Evolutionary conservation across 2,113 vertebrate genomes (phyloP).

Genomic region (Naja naja): DNA sequence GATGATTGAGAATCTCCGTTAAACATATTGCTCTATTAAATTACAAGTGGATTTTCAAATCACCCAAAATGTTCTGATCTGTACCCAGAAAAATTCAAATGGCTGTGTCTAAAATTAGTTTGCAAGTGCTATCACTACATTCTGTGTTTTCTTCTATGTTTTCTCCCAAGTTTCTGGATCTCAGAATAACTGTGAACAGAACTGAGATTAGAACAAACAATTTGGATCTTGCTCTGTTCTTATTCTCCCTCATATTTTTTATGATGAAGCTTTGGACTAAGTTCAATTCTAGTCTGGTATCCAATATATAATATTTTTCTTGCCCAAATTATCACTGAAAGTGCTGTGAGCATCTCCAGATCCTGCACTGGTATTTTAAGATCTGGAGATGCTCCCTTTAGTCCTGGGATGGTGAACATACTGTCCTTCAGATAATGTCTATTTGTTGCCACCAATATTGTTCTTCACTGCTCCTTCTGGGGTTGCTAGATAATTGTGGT

Average conservation of each 20-base stretch:
- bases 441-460: neutral
- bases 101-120: neutral
- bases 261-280: neutral
- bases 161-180: neutral
- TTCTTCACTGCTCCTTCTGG: neutral
- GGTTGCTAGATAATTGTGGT: neutral
- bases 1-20: neutral
- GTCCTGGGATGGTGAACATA: neutral
- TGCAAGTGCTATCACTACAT: neutral
- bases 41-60: neutral
- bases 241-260: neutral
- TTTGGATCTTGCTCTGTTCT: neutral
- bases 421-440: neutral
- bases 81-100: neutral
- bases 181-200: neutral
- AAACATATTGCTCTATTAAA: neutral
- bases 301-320: neutral
- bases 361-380: neutral
- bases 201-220: neutral
- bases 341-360: neutral
- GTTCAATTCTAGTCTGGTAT: neutral
- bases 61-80: neutral
- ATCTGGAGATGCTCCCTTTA: neutral
- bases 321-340: neutral
- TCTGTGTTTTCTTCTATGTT: neutral